Evolutionary conservation across 2,797 vertebrate species (phyloP).

Genomic region (Mus caroli): DNA sequence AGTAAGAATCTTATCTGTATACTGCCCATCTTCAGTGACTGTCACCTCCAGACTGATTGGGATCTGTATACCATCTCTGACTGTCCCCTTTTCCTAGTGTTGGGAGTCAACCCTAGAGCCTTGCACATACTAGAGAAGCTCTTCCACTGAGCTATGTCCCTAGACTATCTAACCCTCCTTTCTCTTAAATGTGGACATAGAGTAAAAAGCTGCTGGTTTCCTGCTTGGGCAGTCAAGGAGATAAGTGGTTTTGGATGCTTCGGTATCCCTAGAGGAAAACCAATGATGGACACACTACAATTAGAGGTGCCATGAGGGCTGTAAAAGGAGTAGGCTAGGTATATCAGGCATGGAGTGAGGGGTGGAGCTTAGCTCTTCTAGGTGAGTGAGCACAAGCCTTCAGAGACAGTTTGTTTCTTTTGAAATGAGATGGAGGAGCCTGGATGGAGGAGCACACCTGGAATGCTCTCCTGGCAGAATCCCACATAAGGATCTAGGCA

Average conservation of each 20-base stretch:
- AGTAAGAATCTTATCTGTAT: background rate
- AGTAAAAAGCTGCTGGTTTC: conserved; percentile 28
- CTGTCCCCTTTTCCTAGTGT: background rate
- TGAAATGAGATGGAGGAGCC: background rate
- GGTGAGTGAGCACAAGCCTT: background rate
- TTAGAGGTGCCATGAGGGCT: background rate
- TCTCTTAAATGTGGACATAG: conserved; percentile 50
- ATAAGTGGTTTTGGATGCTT: conserved; percentile 43
- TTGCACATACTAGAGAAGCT: background rate
- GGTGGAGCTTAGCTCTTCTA: background rate
- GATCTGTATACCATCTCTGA: background rate
- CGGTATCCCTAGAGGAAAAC: conserved; percentile 37
- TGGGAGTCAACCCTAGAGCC: background rate
- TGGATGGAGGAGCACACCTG: background rate
- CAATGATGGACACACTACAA: background rate
- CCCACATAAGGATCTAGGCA: background rate
- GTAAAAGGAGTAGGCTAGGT: background rate
- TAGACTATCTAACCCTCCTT: background rate
- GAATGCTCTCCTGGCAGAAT: conserved; percentile 25
- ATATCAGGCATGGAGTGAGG: background rate
- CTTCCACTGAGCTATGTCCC: background rate
- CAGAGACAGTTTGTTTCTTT: conserved; percentile 14
- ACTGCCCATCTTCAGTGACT: background rate
- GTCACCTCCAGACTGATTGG: background rate
- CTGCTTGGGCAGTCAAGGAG: conserved; percentile 46